Percentiles rank a stretch among this genome's conserved stretches.
Evolutionary conservation across 2,797 vertebrate species (phyloP).

Genomic region (Anas bahamensis): DNA sequence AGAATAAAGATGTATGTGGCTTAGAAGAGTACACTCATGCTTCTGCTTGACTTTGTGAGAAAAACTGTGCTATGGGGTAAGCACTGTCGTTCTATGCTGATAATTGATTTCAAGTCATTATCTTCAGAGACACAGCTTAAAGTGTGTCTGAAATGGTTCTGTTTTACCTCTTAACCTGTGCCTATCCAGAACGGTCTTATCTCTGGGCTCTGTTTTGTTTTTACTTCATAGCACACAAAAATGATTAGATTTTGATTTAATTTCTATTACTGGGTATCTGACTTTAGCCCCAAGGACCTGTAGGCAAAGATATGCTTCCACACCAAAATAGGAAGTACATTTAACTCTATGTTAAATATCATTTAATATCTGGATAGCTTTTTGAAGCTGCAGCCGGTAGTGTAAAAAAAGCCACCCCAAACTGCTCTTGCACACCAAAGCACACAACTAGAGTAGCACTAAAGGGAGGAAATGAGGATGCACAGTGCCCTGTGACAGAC

Average conservation of each 20-base stretch:
- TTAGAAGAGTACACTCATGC: not conserved
- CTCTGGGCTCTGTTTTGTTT: not conserved
- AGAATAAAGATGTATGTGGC: conserved; percentile 45
- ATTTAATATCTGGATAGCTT: not conserved
- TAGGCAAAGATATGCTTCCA: not conserved
- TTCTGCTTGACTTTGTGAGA: conserved; percentile 19
- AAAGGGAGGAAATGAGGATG: not conserved
- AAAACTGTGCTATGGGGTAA: not conserved
- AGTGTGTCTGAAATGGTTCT: not conserved
- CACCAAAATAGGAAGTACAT: not conserved
- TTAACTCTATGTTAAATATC: not conserved
- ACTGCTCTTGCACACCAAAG: not conserved
- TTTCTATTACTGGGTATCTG: not conserved
- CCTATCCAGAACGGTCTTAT: not conserved
- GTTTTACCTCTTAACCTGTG: not conserved
- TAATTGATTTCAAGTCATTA: not conserved
- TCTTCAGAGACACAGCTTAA: not conserved
- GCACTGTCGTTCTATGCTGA: not conserved
- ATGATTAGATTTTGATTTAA: not conserved
- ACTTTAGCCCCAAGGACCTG: not conserved
- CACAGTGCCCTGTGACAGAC: not conserved
- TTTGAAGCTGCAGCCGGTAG: not conserved
- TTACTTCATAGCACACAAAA: not conserved
- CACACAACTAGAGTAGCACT: not conserved
- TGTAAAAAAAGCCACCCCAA: not conserved